Base-by-base conservation (phyloP, 1,140 invertebrate genomes). In the Mylabris phalerata region DNA sequence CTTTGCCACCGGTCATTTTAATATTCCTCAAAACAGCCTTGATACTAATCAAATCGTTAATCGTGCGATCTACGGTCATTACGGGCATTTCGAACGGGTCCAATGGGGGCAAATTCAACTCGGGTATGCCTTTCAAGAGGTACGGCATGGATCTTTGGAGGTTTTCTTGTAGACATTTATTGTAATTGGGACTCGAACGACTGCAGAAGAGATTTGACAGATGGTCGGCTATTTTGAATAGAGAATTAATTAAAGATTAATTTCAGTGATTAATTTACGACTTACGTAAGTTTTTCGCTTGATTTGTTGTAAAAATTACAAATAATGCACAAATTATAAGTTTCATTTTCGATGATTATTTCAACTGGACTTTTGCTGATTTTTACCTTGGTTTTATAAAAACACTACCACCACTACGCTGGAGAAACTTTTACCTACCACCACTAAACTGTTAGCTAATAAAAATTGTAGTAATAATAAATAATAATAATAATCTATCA, bases 21-120 rank as follows among this genome's bases (percentile, higher is more conserved):
- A 86, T 79, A 55, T 88, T 81, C 57, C 79, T 83, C 27, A 88
- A 71, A 3, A 81, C 81, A 0, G 84, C 84, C 63, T 84, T 85
- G 38, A 88, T 71, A 56, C 81, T 80, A 9, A 88, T 69, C 5
- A 82, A 77, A 5, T 86, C 80, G 47, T 69, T 69, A n/a, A 83
- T 72, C 40, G 81, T 83, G 58, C 84, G 77, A 63, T 87, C 82
- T 4, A 88, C 75, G 13, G 80, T 79, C 50, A 86, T 71, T 0
- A 80, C 79, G 0, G 83, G 82, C 3, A 88, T 75, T 4, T 72
- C 65, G 48, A 87, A 77, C 0, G 86, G 85, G 60, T 88, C 86
- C 27, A 86, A 61, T 0, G 82, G 67, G 0, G 85, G 86, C 2
- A 87, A 68, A 58, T 82, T 81, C 10, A 86, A 72, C 57, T 84